Percentiles rank a stretch among this genome's conserved stretches.
Evolutionary conservation across 2,113 vertebrate genomes (phyloP).

Genomic region (Mastomys coucha): DNA sequence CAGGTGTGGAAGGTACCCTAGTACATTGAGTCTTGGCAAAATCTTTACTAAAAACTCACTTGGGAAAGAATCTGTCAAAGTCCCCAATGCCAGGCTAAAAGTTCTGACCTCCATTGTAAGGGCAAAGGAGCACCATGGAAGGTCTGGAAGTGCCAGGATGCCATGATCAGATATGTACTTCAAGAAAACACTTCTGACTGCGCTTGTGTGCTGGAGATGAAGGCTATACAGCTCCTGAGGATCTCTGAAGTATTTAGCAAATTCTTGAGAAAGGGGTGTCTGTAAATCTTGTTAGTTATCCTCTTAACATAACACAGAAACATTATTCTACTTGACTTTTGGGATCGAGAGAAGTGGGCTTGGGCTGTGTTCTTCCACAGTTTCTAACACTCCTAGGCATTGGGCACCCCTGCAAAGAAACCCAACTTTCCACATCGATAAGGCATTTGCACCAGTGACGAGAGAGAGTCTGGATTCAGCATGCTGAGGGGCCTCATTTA

Average conservation of each 20-base stretch:
- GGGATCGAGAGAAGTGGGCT: background rate
- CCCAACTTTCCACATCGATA: background rate
- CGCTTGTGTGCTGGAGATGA: slow-evolving; percentile 43
- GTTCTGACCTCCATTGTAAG: slow-evolving; percentile 52
- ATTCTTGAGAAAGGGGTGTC: slow-evolving; percentile 31
- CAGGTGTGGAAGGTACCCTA: background rate
- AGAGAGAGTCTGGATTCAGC: background rate
- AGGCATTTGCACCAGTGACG: background rate
- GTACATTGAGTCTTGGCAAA: background rate
- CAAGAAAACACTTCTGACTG: slow-evolving; percentile 31
- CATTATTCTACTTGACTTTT: slow-evolving; percentile 53
- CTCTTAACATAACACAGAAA: slow-evolving; percentile 54
- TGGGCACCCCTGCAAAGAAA: background rate
- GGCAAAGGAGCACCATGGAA: slow-evolving; percentile 36
- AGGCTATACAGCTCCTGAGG: slow-evolving; percentile 61
- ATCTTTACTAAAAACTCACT: background rate
- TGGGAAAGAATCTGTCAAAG: background rate
- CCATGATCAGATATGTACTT: slow-evolving; percentile 28
- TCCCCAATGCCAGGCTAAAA: background rate
- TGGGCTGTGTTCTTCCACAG: slow-evolving; percentile 18
- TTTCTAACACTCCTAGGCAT: background rate
- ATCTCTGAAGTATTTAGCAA: slow-evolving; percentile 52
- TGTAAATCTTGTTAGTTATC: slow-evolving; percentile 48
- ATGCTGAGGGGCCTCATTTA: background rate
- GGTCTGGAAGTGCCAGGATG: slow-evolving; percentile 37